These are phyloP conservation scores for Brenthis ino DNA, from an alignment of 2,888 invertebrate species.

Conservation along the genomic window DNA sequence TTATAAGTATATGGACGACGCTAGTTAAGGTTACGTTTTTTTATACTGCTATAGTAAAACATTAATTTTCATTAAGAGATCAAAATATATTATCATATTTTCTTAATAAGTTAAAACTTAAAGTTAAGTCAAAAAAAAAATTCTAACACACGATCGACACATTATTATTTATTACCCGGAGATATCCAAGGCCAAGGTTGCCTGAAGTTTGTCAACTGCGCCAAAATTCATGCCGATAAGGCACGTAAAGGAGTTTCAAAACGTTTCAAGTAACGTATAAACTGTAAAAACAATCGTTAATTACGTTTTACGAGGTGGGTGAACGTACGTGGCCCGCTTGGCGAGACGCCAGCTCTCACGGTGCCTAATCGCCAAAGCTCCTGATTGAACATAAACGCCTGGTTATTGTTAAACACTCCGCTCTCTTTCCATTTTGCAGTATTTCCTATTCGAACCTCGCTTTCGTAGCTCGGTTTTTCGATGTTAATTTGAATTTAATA, in stretches of 20 bases:
- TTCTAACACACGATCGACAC: slow-evolving; percentile 18
- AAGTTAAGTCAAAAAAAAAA: slow-evolving; percentile 6
- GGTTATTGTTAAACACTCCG: slow-evolving; percentile 59
- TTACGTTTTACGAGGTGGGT: slow-evolving; percentile 65
- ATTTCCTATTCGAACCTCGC: neutral
- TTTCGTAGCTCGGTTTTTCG: neutral
- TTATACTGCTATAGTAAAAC: neutral
- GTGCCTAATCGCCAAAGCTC: slow-evolving; percentile 75
- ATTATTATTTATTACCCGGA: slow-evolving; percentile 27
- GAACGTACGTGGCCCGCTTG: slow-evolving; percentile 80
- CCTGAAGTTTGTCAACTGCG: slow-evolving; percentile 31
- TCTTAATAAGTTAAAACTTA: slow-evolving; percentile 1
- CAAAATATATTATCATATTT: neutral
- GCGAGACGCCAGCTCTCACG: slow-evolving; percentile 76
- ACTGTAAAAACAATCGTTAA: slow-evolving; percentile 68
- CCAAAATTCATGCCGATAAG: slow-evolving; percentile 35
- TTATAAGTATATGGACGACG: neutral
- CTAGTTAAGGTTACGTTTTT: neutral
- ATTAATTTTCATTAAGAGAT: neutral
- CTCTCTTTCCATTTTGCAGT: slow-evolving; percentile 13
- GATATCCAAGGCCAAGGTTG: slow-evolving; percentile 40
- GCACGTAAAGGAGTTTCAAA: slow-evolving; percentile 42
- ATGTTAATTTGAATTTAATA: neutral
- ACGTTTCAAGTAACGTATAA: slow-evolving; percentile 57
- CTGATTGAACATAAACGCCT: slow-evolving; percentile 73